Evolutionary conservation across 2,888 invertebrate genomes (phyloP), one percentile per base, ranked within the genome.

Genomic region (Calameuta idolon): DNA sequence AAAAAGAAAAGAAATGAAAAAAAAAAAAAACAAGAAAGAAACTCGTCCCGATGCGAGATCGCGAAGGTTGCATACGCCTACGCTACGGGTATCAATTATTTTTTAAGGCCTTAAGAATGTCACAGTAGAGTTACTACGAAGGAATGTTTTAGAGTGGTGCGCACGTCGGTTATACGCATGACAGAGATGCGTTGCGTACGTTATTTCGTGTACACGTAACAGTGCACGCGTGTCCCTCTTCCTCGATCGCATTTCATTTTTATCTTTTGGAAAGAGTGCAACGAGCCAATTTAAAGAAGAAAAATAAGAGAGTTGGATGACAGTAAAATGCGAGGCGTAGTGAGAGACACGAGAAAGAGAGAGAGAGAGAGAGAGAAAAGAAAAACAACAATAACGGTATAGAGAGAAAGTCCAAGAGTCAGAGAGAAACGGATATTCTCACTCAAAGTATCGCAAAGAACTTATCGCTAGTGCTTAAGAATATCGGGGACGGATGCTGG

Each of bases 41-140:
- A 34, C 71, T 71, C 71, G 71, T 5, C 74, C 12, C 34, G 35
- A 74, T 74, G 35, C 30, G 34, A 74, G 35, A 74, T 74, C 74
- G 74, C 74, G 37, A 74, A 34, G 34, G 37, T n/a, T 34, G 74
- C 74, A 30, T 34, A 30, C 71, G 31, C 71, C 73, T 75, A 35
- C 55, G 55, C 55, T 68, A 55, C 79, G 75, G 71, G 71, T 78
- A 80, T 78, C 80, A 79, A 75, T 84, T 83, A 84, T 86, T 86
- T 84, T 87, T 86, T 84, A 86, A 87, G 85, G 85, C 84, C 84
- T 88, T 87, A 88, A 87, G 89, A 90, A 90, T 90, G 90, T 90
- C 89, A 88, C 88, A 89, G 90, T 89, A 89, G 84, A 85, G 85
- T 89, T 89, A 87, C 86, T 88, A 89, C 85, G 83, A 89, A 87